Evolutionary conservation across 2,113 vertebrate genomes (phyloP), one percentile per base, ranked within the genome.

Genomic region (Pavo muticus): DNA sequence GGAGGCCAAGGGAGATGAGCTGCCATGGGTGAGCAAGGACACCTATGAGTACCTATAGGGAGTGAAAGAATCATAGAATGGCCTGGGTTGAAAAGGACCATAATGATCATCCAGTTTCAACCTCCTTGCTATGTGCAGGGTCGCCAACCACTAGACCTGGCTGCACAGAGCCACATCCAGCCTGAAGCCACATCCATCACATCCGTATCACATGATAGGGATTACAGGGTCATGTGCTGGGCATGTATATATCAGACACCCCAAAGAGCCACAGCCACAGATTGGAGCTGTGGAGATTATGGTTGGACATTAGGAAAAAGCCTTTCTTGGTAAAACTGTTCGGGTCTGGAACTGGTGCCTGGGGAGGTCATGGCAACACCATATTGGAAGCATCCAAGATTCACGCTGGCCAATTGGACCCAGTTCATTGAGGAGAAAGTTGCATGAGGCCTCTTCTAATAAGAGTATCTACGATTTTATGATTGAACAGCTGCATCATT

Each of bases 221-320:
- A 48, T 0, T 37, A 14, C 20, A 77, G 15, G 17, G 9, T 35
- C 18, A 16, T 3, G 7, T 1, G 2, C 19, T 25, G 5, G 13
- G 48, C 24, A 50, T 7, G 4, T 13, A 35, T 37, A 37, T 23
- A 10, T 29, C 44, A 72, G 4, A 19, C 3, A 24, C 1, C 13
- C 15, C 40, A 63, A 6, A 14, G 6, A 75, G 7, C 5, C 59
- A 75, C 27, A 72, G 42, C 1, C 23, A 69, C 9, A 39, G 19
- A 9, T 7, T 71, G 9, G 45, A 50, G 15, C 8, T 81, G 18
- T 11, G 20, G 3, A 83, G 6, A 4, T n/a, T 69, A 37, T 19
- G 11, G 10, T 1, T 65, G 10, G 15, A 25, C 23, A 57, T 16
- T 21, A 44, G 35, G 24, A 21, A 72, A 64, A 23, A 10, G 15